Base-by-base conservation (phyloP, 2,113 vertebrate species). In the Amazona vittata region DNA sequence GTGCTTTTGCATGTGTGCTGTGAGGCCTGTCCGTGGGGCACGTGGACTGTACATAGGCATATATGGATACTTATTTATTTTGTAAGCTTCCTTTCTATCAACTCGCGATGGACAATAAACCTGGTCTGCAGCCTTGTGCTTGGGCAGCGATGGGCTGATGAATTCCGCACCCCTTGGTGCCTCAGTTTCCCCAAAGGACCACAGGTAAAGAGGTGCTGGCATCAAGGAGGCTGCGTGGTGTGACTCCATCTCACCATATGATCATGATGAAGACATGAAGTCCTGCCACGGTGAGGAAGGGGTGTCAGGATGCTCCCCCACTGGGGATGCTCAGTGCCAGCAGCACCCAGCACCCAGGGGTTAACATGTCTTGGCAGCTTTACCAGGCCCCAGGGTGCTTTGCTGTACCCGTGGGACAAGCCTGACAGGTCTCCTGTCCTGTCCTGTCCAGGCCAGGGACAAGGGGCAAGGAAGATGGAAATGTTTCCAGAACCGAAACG, bases 41-140 rank as follows among this genome's bases (percentile, higher is more conserved):
- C 4, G 13, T 28, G 71, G 49, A 21, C 77, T 85, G 53, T 73
- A 59, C 22, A 65, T 50, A 69, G 67, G 28, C 35, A 1, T 29
- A 49, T 26, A 46, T 22, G 78, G 49, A 82, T 69, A 85, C 19
- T 64, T 87, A 59, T 93, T 96, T 86, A 67, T 94, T 96, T 96
- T 86, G 55, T 89, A 86, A 96, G 87, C 64, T 89, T 86, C 67
- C 71, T 91, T 93, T 77, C 47, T 83, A 62, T 79, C 62, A 18
- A 2, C 57, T 49, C 57, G 26, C 5, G 1, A 12, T n/a, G 46
- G 63, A 81, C 57, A 93, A 93, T 96, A 94, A 96, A 96, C 65
- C 26, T 57, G 25, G 8, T 52, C 33, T 91, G 44, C 57, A 76
- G 65, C 71, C 49, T 75, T 31, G 52, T 0, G 8, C 46, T 60